Base-by-base conservation (phyloP, 2,113 vertebrate species). In the Nothocercus julius region DNA sequence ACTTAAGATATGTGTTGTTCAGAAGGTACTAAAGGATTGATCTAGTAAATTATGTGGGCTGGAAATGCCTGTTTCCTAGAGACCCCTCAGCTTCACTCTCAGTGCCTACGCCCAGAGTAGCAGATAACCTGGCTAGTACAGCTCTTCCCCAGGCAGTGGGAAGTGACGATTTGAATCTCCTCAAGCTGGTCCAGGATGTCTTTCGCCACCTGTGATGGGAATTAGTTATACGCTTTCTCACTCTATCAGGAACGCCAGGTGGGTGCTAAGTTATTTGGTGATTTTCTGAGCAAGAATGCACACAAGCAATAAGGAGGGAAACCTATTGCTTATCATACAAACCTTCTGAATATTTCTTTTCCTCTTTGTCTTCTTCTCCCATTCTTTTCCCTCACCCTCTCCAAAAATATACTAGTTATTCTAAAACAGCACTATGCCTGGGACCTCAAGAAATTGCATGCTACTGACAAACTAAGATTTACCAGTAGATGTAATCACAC, bases 31-130 rank as follows among this genome's bases (percentile, higher is more conserved):
- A 53, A 89, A 89, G 67, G 34, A 87, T 45, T 89, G 74, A 97
- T 93, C 83, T 84, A 95, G 40, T 16, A 87, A 74, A 82, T 73
- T 47, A 64, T 47, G 80, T 90, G 66, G 91, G 89, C 47, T 94
- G 86, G 73, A 97, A 93, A 87, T 89, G 77, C 92, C 89, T 92
- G 90, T 94, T 96, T 97, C 86, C 73, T 96, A 68, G 77, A 90
- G 28, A 90, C 73, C 66, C 67, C 77, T 95, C 88, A 42, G 51
- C 85, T 92, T 92, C 34, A 28, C 25, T 82, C 62, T 56, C 62
- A 53, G 40, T 78, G 34, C 47, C 34, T 92, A 47, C 54, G 77
- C 7, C 47, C 40, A 83, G 54, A 81, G 83, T 18, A 90, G 53
- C 53, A 95, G 81, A 72, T 58, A 78, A 84, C 24, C 58, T 61